Percentiles rank a stretch among this genome's conserved stretches.
phyloP scores from a whole-genome alignment of 2,797 vertebrate genomes.

The Premnoplex brunnescens region DNA sequence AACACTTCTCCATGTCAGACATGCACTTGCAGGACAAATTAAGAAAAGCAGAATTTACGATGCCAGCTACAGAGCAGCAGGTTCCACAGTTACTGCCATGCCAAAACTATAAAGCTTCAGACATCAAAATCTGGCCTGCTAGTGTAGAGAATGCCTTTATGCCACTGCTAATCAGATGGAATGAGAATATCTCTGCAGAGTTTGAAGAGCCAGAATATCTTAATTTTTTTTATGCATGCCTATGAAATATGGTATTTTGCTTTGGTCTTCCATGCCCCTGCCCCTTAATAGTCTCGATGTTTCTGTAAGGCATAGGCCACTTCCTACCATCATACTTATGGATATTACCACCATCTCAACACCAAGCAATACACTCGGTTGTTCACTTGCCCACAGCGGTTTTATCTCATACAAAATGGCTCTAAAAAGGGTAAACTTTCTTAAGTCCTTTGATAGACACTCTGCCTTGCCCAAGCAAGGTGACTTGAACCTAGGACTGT shows the following conservation, averaged over 20 bases:
- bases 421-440: not conserved
- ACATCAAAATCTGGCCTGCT: not conserved
- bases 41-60: not conserved
- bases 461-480: rapidly evolving
- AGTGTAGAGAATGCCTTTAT: not conserved
- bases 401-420: not conserved
- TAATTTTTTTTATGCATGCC: not conserved
- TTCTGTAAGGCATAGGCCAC: not conserved
- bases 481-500: not conserved
- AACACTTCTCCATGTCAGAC: not conserved
- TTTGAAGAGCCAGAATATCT: not conserved
- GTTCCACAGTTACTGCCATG: not conserved
- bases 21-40: not conserved
- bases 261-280: not conserved
- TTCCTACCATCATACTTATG: not conserved
- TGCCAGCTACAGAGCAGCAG: not conserved
- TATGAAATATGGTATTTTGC: not conserved
- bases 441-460: not conserved
- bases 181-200: not conserved
- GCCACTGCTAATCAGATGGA: not conserved
- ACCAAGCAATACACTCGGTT: not conserved
- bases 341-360: not conserved
- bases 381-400: not conserved
- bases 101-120: not conserved
- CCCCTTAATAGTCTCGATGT: not conserved